Conservation (phyloP, 2,888 invertebrate genomes). For the Heliconius cydno region DNA sequence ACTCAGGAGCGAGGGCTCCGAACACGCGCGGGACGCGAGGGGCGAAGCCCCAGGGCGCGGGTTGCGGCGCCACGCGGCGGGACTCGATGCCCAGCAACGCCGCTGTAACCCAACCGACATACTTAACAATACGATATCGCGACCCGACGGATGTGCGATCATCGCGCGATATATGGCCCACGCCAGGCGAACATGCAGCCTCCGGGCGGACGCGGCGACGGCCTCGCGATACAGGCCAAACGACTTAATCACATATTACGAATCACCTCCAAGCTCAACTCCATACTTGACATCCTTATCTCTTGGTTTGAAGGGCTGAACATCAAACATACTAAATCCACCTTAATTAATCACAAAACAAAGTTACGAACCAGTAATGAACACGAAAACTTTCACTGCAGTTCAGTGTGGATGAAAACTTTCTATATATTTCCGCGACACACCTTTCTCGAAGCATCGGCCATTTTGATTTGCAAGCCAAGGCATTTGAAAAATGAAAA, state of each 20-base stretch:
- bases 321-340: conserved; percentile 77
- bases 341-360: conserved; percentile 81
- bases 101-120: conserved; percentile 79
- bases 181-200: conserved; percentile 77
- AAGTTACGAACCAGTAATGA: conserved; percentile 81
- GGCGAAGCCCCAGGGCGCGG: conserved; percentile 58
- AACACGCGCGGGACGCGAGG: conserved; percentile 77
- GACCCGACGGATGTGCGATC: conserved; percentile 66
- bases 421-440: conserved; percentile 71
- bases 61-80: conserved; percentile 71
- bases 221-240: conserved; percentile 73
- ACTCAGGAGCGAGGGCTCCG: conserved; percentile 79
- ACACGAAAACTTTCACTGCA: conserved; percentile 81
- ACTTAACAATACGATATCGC: conserved; percentile 71
- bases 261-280: conserved; percentile 53
- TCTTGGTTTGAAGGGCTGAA: conserved; percentile 60
- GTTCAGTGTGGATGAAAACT: conserved; percentile 71
- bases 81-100: conserved; percentile 75
- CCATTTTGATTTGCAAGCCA: conserved; percentile 72
- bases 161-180: conserved; percentile 68
- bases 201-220: conserved; percentile 75
- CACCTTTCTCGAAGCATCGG: conserved; percentile 77
- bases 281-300: conserved; percentile 52
- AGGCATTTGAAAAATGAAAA: conserved; percentile 31
- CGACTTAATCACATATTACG: conserved; percentile 53